phyloP scores from a whole-genome alignment of 2,888 invertebrate species.

The Cerceris ruficornis region DNA sequence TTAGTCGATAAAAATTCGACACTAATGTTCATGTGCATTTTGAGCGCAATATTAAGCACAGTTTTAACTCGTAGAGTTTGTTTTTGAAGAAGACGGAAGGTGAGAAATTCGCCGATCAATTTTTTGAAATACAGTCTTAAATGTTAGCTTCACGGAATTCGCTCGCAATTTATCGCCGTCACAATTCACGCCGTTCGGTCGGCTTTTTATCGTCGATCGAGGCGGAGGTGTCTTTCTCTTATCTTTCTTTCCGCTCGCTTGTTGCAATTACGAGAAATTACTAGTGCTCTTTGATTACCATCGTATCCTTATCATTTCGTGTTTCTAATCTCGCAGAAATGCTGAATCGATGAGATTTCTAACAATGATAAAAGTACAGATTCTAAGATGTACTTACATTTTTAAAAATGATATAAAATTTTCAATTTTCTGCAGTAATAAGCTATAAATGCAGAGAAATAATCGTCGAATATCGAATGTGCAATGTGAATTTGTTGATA shows the following conservation, averaged over 20 bases:
- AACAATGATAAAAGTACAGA: not conserved
- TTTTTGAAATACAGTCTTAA: constrained; percentile 1
- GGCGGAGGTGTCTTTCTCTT: not conserved
- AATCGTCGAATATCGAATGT: too few species aligned
- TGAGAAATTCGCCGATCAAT: not conserved
- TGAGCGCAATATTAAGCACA: too few species aligned
- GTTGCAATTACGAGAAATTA: not conserved
- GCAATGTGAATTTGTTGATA: too few species aligned
- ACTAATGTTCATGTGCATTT: too few species aligned
- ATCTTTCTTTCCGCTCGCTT: not conserved
- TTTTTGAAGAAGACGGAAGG: not conserved
- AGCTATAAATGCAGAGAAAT: too few species aligned
- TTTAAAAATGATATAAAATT: not conserved
- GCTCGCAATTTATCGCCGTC: constrained; percentile 25
- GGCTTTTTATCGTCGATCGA: constrained; percentile 35
- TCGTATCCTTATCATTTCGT: not conserved
- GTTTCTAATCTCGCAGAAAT: too few species aligned
- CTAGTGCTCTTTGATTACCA: not conserved
- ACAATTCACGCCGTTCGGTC: constrained; percentile 25
- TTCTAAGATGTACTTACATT: too few species aligned
- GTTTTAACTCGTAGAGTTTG: not conserved
- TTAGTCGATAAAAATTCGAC: too few species aligned
- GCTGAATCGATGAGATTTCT: not conserved
- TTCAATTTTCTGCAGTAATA: not conserved
- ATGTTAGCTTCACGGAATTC: constrained; percentile 18